Base-by-base conservation (phyloP, 1,140 invertebrate species). In the Melanaphis sacchari region DNA sequence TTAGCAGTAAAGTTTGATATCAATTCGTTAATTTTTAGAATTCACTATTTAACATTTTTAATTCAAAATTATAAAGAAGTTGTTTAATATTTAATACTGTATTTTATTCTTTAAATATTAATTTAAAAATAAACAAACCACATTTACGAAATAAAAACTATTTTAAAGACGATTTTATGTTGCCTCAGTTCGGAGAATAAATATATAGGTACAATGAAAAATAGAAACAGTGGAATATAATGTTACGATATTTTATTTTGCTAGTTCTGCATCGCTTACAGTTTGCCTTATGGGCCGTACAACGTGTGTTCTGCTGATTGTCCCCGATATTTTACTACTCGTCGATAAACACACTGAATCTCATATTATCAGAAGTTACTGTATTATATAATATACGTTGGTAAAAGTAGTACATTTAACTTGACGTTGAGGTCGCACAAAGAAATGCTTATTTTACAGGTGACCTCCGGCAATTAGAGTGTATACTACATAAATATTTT, bases 391-490 rank as follows among this genome's bases (percentile, higher is more conserved):
- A 59, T 59, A 31, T 59, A 31, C 52, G 4, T 59, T 31, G 9
- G 54, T 59, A n/a, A n/a, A 59, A 31, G 54, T n/a, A n/a, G n/a
- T 31, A 15, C 40, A 21, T 9, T n/a, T 31, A 36, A 18, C 24
- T 43, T 87, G n/a, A 46, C 84, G n/a, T 43, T 46, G 9, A n/a
- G 41, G 31, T 43, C 41, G 8, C 41, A 82, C 66, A 46, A 85
- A 93, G 43, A 84, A 84, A 40, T 54, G 38, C 22, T 82, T 40
- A 54, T 82, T 93, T 54, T 93, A 49, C 24, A 41, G 46, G 91
- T 40, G 91, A 84, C 91, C 91, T 93, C 81, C 15, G 46, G 91
- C 9, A 52, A 93, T 93, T 85, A 93, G 7, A 52, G 76, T 84
- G 59, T 82, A 38, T n/a, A n/a, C 3, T 36, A 49, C 21, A 43